phyloP scores from a whole-genome alignment of 2,888 invertebrate species.

The Cephus pygmeus region DNA sequence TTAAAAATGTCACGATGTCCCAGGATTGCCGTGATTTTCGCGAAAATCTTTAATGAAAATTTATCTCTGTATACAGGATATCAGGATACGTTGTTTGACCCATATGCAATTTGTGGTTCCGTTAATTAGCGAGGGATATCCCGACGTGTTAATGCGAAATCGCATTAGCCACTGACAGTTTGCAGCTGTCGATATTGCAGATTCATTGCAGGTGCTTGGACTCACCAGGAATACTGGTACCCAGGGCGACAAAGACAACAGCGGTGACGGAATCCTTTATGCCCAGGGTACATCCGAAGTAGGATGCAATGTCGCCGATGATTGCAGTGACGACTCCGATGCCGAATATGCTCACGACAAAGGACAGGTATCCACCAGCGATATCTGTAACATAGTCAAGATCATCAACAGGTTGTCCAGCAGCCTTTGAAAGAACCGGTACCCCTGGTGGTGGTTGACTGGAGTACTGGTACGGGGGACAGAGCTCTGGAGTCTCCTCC shows the following conservation, averaged over 20 bases:
- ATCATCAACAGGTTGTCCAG: constrained; percentile 22
- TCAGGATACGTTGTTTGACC: background rate
- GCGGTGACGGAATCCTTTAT: constrained; percentile 98
- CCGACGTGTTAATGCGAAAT: background rate
- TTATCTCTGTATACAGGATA: background rate
- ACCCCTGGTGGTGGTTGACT: background rate
- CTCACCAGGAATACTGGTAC: constrained; percentile 97
- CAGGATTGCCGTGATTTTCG: too few species aligned
- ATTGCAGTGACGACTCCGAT: constrained; percentile 96
- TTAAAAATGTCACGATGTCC: too few species aligned
- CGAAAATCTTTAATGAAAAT: too few species aligned
- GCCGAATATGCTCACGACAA: constrained; percentile 89
- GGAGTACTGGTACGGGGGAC: background rate
- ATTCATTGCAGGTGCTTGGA: constrained; percentile 13
- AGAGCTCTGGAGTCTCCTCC: background rate
- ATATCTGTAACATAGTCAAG: constrained; percentile 74
- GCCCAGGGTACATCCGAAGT: constrained; percentile 97
- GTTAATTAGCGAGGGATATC: background rate
- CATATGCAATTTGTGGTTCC: background rate
- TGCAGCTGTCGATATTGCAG: background rate
- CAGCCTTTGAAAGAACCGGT: background rate
- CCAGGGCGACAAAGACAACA: constrained; percentile 96
- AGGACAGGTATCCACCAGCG: constrained; percentile 94
- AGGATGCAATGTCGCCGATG: constrained; percentile 96
- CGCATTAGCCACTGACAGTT: background rate